phyloP scores from a whole-genome alignment of 1,140 invertebrate genomes.

The Pseudomyrmex sp. region DNA sequence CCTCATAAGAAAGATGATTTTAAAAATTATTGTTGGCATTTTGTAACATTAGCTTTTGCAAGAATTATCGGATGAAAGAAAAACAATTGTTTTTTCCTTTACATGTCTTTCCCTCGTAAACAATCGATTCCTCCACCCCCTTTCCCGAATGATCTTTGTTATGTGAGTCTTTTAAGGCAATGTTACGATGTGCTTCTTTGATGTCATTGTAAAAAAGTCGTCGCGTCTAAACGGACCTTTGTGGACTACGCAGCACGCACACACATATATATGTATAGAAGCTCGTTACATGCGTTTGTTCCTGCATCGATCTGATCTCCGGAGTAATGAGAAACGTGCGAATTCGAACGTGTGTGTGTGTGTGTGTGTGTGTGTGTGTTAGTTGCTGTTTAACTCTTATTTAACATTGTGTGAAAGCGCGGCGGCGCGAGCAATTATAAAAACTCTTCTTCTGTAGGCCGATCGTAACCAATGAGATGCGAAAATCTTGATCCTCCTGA shows the following conservation, averaged over 20 bases:
- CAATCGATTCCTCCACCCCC: neutral
- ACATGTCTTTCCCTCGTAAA: too few species aligned
- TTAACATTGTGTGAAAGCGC: neutral
- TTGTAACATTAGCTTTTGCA: slow-evolving; percentile 49
- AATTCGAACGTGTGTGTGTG: too few species aligned
- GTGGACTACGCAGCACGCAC: neutral
- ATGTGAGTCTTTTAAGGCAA: neutral
- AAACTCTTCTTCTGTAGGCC: neutral
- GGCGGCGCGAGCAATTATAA: neutral
- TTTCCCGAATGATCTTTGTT: neutral
- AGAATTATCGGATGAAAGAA: neutral
- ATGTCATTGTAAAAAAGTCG: neutral
- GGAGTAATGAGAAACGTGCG: too few species aligned
- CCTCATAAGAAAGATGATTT: slow-evolving; percentile 18
- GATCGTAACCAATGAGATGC: slow-evolving; percentile 1
- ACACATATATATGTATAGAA: neutral
- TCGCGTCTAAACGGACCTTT: neutral
- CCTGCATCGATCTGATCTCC: neutral
- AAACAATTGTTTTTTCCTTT: slow-evolving; percentile 25
- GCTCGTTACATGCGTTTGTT: neutral
- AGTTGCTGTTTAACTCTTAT: too few species aligned
- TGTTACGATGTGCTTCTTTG: slow-evolving; percentile 10
- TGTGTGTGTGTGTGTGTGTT: too few species aligned
- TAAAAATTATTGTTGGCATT: slow-evolving; percentile 36
- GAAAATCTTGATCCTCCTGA: neutral